phyloP scores from a whole-genome alignment of 2,797 vertebrate genomes.

The Pangasius mekongensis region DNA sequence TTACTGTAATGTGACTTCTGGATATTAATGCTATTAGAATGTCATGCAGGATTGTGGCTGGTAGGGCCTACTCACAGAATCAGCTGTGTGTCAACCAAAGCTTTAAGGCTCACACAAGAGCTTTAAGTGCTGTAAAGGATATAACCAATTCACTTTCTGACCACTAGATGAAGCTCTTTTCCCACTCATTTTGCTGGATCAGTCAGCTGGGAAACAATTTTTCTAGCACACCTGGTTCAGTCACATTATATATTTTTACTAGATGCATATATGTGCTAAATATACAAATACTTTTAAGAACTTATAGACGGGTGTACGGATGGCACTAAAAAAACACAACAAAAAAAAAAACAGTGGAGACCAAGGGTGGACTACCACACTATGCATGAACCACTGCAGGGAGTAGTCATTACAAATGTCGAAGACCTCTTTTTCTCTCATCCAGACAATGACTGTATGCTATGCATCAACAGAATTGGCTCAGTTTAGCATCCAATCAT shows the following conservation, averaged over 20 bases:
- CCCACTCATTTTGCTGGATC: neutral
- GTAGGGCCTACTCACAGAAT: neutral
- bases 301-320: neutral
- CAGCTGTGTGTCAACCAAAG: neutral
- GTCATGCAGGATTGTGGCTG: neutral
- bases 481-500: neutral
- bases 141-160: constrained; percentile 15
- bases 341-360: too few species aligned
- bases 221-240: neutral
- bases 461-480: neutral
- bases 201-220: too few species aligned
- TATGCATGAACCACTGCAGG: neutral
- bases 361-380: neutral
- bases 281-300: neutral
- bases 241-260: neutral
- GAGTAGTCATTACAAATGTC: neutral
- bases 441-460: neutral
- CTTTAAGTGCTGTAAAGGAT: neutral
- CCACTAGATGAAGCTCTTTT: constrained; percentile 29
- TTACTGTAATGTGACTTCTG: neutral
- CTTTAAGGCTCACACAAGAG: neutral
- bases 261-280: neutral
- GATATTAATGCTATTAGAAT: neutral
- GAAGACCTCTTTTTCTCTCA: neutral
- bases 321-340: neutral